Base-by-base conservation (phyloP, 1,140 invertebrate genomes). In the Drosophila subobscura region DNA sequence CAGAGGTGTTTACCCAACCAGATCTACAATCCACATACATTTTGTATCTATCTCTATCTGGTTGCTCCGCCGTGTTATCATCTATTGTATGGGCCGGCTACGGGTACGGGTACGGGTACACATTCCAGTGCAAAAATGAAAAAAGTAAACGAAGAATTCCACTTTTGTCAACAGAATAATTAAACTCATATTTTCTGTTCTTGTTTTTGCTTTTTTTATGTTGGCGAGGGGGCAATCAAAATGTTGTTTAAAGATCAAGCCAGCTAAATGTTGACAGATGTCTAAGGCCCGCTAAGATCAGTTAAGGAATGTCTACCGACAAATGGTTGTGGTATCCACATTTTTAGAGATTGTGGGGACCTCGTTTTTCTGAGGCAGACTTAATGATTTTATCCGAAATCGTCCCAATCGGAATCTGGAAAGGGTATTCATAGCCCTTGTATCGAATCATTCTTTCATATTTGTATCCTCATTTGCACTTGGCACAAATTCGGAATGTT, bases 91-190 rank as follows among this genome's bases (percentile, higher is more conserved):
- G 44, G 44, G 53, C 68, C 61, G 68, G 57, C 25, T 52, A 46
- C 58, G 40, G 58, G 53, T 53, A 56, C 58, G 40, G 58, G 53
- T 53, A 56, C 53, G 73, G 73, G 74, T 83, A 70, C 70, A 71
- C 79, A 84, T 81, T 81, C 79, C 79, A 79, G 54, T 50, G 79
- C 77, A 23, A 54, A 59, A 60, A 64, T 61, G 52, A 37, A 67
- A 77, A 65, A 74, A 64, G 74, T 44, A 74, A 55, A 53, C 57
- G 57, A 66, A 74, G 72, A 81, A 83, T 55, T 66, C 71, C 60
- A 81, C 58, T 73, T 73, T 73, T 78, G 79, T 81, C 78, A 81
- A 83, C 78, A 81, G 61, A 77, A 81, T 83, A 83, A 81, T 77
- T 83, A 73, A 72, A 77, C 73, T 72, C 78, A 33, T 33, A 41